Evolutionary conservation across 1,140 invertebrate genomes (phyloP), one percentile per base, ranked within the genome.

Genomic region (Zeugodacus cucurbitae): DNA sequence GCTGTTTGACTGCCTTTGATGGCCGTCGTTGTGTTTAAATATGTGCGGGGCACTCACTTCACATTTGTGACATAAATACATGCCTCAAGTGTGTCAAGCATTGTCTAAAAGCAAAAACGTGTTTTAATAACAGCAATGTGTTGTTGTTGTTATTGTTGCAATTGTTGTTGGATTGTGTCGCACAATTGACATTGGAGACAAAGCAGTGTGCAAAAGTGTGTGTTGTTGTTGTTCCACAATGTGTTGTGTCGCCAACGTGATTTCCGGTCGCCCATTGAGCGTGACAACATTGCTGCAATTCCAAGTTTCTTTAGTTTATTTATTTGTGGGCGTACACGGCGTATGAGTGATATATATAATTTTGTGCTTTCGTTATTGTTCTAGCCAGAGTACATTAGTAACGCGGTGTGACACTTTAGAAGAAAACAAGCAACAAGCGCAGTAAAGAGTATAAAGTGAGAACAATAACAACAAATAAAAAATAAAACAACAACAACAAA

Each of bases 231-330:
- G n/a, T 64, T 62, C 6, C 10, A 11, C 59, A 41, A 87, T 59
- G 58, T 62, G 32, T 48, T 87, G 59, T 67, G 59, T 67, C 59
- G 86, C 59, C 37, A 67, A 87, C 86, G 86, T 87, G 59, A 54
- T 57, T 87, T 48, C 57, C 62, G 58, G n/a, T 67, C 29, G 74
- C n/a, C 44, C 74, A 48, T 54, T 82, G 20, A 41, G 44, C 5
- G 22, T 26, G 37, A 29, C 64, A 2, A 14, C 10, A 32, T 70
- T n/a, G n/a, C n/a, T n/a, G n/a, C n/a, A n/a, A n/a, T n/a, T 70
- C 2, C 32, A 3, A 29, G 26, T 70, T 74, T 41, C 2, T 34
- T 74, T 1, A 74, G 2, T 41, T 41, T 1, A 74, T 8, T 41
- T 41, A 74, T 41, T 82, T 44, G 22, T 22, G 8, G 74, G 22